phyloP scores from a whole-genome alignment of 2,113 vertebrate species.

The Mixornis gularis region DNA sequence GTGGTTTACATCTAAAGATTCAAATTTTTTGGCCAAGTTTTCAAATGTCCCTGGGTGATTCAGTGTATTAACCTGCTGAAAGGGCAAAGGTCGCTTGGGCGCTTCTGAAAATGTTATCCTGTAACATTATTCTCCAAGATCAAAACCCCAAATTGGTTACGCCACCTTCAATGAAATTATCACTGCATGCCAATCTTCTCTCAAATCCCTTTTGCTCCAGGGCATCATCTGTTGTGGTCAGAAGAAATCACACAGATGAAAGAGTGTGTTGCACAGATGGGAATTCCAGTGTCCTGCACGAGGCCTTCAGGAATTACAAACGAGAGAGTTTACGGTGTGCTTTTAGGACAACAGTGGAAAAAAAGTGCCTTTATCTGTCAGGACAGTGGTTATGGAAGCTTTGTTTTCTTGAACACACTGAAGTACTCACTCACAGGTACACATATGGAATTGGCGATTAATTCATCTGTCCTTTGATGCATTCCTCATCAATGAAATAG shows the following conservation, averaged over 20 bases:
- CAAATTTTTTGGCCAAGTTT: not conserved
- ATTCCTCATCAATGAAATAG: slow-evolving; percentile 19
- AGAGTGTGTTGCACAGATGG: slow-evolving; percentile 42
- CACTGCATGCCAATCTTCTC: not conserved
- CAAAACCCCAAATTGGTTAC: slow-evolving; percentile 19
- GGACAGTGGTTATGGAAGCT: not conserved
- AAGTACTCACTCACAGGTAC: slow-evolving; percentile 26
- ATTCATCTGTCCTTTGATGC: not conserved
- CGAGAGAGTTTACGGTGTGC: not conserved
- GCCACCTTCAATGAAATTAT: slow-evolving; percentile 13
- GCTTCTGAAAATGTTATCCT: not conserved
- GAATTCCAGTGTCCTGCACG: slow-evolving; percentile 2
- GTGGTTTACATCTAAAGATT: not conserved
- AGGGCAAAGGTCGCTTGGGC: not conserved
- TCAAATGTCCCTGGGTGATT: not conserved
- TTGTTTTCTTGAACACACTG: slow-evolving; percentile 17
- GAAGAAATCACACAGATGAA: slow-evolving; percentile 49
- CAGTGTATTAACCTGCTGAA: not conserved
- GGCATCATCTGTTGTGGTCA: slow-evolving; percentile 19
- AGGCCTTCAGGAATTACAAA: slow-evolving; percentile 10
- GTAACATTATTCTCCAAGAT: slow-evolving; percentile 15
- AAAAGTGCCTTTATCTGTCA: slow-evolving; percentile 4
- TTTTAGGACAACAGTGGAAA: not conserved
- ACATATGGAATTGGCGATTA: not conserved
- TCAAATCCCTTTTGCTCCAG: not conserved